A percentile compares a stretch with the other conserved stretches of the same genome.
Conservation (phyloP, 2,888 invertebrate genomes). For the Drosophila merina region DNA sequence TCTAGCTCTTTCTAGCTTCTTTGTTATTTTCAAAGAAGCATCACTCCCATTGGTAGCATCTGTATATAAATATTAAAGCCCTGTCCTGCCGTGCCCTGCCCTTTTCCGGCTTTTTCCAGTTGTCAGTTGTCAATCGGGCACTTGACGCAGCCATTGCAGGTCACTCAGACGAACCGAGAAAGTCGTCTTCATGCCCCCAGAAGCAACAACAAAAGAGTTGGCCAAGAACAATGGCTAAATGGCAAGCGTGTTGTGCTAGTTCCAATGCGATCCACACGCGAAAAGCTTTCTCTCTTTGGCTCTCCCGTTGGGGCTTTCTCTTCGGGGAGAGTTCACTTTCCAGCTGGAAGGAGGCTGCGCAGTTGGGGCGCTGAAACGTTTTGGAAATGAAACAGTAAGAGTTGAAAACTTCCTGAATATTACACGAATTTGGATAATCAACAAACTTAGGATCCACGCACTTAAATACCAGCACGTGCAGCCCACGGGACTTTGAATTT, state of each 20-base stretch:
- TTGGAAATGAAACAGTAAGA: conserved; percentile 28
- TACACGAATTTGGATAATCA: conserved; percentile 19
- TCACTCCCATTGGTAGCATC: too few species aligned
- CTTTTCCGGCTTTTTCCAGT: conserved; percentile 2
- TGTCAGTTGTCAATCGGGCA: conserved; percentile 37
- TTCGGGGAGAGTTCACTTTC: conserved; percentile 15
- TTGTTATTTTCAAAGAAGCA: neutral
- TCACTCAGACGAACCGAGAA: conserved; percentile 28
- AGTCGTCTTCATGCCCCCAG: conserved; percentile 11
- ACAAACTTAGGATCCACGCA: conserved; percentile 45
- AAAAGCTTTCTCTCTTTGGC: conserved; percentile 20
- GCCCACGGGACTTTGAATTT: conserved; percentile 32
- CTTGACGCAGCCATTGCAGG: conserved; percentile 45
- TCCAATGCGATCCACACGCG: conserved; percentile 57
- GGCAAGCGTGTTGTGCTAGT: conserved; percentile 57
- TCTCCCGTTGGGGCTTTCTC: neutral
- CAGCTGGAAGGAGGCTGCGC: conserved; percentile 60
- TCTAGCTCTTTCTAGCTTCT: neutral
- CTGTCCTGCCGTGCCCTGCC: neutral
- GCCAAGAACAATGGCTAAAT: conserved; percentile 26
- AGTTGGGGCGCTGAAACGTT: conserved; percentile 14
- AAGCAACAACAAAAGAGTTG: conserved; percentile 27
- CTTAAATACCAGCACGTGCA: conserved; percentile 39
- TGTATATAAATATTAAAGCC: conserved; percentile 9
- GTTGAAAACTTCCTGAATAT: conserved; percentile 8